Conservation (phyloP, 2,113 vertebrate genomes). For the Myotis lucifugus region DNA sequence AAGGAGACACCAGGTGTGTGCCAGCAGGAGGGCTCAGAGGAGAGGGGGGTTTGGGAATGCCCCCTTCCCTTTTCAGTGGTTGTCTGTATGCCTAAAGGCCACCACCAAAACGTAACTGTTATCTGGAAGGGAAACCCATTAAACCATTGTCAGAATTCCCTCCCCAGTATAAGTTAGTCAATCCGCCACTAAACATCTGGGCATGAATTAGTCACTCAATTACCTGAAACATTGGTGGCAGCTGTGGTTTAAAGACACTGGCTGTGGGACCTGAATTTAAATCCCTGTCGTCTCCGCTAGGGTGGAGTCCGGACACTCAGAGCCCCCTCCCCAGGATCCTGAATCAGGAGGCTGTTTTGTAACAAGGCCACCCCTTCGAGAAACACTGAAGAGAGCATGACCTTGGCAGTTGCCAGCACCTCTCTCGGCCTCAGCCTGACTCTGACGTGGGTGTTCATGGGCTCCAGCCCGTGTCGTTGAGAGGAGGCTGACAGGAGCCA, state of each 20-base stretch:
- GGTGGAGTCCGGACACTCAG: neutral
- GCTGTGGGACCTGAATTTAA: neutral
- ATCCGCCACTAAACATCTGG: slow-evolving; percentile 45
- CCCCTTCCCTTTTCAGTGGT: neutral
- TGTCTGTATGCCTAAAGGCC: neutral
- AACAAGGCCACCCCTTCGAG: neutral
- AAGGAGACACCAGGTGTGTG: neutral
- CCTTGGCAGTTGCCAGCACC: neutral
- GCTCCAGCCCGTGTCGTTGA: neutral
- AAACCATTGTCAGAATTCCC: neutral
- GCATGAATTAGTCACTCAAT: neutral
- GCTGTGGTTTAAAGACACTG: neutral
- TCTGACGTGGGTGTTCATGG: too few species aligned
- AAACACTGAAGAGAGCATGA: neutral
- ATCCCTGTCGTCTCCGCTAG: neutral
- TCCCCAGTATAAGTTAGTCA: neutral
- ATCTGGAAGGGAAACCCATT: neutral
- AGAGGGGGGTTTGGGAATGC: neutral
- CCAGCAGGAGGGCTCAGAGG: neutral
- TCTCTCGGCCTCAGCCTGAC: neutral
- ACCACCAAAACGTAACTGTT: neutral
- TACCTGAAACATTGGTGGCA: neutral
- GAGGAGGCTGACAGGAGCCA: neutral
- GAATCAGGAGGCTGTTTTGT: neutral
- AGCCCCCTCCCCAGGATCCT: neutral